Base-by-base conservation (phyloP, 1,140 invertebrate genomes). In the Daktulosphaira vitifoliae region DNA sequence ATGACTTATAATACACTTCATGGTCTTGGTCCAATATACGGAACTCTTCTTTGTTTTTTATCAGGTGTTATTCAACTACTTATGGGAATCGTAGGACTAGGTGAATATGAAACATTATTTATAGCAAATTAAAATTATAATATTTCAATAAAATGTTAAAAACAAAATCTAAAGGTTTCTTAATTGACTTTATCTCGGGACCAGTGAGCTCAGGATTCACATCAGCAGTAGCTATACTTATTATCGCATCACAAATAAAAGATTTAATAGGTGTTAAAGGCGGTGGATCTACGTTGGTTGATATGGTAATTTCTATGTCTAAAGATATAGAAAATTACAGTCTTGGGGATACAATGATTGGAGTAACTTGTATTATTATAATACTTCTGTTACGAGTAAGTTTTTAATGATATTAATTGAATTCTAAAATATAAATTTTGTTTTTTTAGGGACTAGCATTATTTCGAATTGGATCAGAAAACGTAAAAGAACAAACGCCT, bases 181-280 rank as follows among this genome's bases (percentile, higher is more conserved):
- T 96, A 38, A 88, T 96, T 49, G 90, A 95, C 75, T 96, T 94
- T 74, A 90, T 96, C 1, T 94, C 90, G 0, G 88, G 88, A 6
- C 90, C 92, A 0, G 92, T 96, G 0, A 91, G 92, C n/a, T 92
- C 88, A 7, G 90, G 91, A 15, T 96, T 96, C 72, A 95, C 91
- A 0, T 92, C 90, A 1, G 92, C 92, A 1, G 92, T 92, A 9
- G 91, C 92, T n/a, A 78, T 96, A 18, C 92, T 92, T 66, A 95
- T 96, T 50, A 82, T 90, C 1, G 84, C 87, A 2, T 90, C 90
- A 0, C 92, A 96, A 78, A 77, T 95, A 9, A 94, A 91, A 76
- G 86, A 88, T 69, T 74, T 93, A 16, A 79, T 92, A 16, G 87
- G 87, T 1, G 87, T 95, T 50, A 78, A 78, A 11, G 89, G 88